Evolutionary conservation across 2,888 invertebrate genomes (phyloP), one percentile per base, ranked within the genome.

Genomic region (Drosophila helvetica): DNA sequence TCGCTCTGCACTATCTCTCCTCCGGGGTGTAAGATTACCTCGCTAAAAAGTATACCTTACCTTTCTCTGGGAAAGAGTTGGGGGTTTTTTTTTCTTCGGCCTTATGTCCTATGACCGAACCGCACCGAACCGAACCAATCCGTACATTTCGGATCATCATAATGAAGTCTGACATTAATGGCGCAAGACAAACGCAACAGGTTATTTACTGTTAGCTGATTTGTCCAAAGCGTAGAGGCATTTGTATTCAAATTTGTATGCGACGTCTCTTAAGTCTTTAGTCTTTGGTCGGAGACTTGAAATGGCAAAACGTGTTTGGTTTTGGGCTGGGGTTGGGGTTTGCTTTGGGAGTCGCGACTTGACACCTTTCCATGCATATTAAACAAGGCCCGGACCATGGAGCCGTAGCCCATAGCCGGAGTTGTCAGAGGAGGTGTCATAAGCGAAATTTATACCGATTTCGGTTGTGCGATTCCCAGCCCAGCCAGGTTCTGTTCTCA

Each of bases 191-290:
- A 75, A 71, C 75, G 71, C 75, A 75, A 75, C 75, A 75, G 75
- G 71, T 75, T 75, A 75, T 75, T 71, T 75, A 71, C 75, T 67
- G 75, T 75, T 71, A 75, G 66, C 75, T 66, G 71, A 74, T 75
- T 75, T 74, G 58, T 60, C 71, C 55, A 27, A 58, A 53, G 64
- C 48, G 56, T 66, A 42, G 52, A 57, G 22, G 42, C 42, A 30
- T 48, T 64, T 64, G 33, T 66, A 73, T 73, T 74, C 53, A 72
- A 74, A 63, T n/a, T n/a, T n/a, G n/a, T n/a, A n/a, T 71, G 38
- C 45, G 69, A 38, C n/a, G 38, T 38, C 52, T 33, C 38, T 43
- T 64, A 45, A 48, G 68, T 48, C 52, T 38, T 38, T n/a, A 48
- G 68, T 47, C 68, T 38, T 38, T 38, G 5, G 33, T 15, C 38